Evolutionary conservation across 2,888 invertebrate species (phyloP), one percentile per base, ranked within the genome.

Genomic region (Cybosia mesomella): DNA sequence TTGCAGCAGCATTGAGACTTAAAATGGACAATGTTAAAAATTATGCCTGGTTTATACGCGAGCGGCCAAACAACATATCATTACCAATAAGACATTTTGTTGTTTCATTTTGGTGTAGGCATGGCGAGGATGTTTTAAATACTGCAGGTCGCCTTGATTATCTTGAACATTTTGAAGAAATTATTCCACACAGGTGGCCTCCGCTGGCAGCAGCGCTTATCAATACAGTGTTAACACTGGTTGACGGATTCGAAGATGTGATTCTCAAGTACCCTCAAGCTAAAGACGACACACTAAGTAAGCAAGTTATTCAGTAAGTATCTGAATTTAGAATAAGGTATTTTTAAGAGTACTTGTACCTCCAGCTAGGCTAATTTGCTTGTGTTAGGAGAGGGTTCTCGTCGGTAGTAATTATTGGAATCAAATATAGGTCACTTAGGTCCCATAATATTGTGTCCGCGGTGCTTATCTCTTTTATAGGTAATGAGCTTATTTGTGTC

Each of bases 241-340:
- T 63, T 15, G 9, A 63, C 10, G 66, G 66, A n/a, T 66, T 70
- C n/a, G 58, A 66, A 18, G 21, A 58, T 24, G 55, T 58, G 32
- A 34, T 70, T 21, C 15, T 58, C 9, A 66, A 63, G 59, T 32
- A 66, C n/a, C 63, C 70, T 24, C 66, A 63, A n/a, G 66, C 43
- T 28, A 22, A 34, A 36, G 24, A 66, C 10, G 70, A 70, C 53
- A 28, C 21, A 22, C 66, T 63, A 55, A 66, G 59, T 28, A 36
- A 55, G n/a, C 53, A 58, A n/a, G 66, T 63, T 43, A 61, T 70
- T 21, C 24, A 34, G 70, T 70, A 34, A 66, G 66, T 62, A 49
- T 55, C 24, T 65, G 13, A n/a, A n/a, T n/a, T n/a, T n/a, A n/a
- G n/a, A n/a, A n/a, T n/a, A n/a, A n/a, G n/a, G n/a, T n/a, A n/a